Percentiles rank a stretch among this genome's conserved stretches.
Evolutionary conservation across 2,113 vertebrate species (phyloP).

Genomic region (Pygoscelis antarcticus): DNA sequence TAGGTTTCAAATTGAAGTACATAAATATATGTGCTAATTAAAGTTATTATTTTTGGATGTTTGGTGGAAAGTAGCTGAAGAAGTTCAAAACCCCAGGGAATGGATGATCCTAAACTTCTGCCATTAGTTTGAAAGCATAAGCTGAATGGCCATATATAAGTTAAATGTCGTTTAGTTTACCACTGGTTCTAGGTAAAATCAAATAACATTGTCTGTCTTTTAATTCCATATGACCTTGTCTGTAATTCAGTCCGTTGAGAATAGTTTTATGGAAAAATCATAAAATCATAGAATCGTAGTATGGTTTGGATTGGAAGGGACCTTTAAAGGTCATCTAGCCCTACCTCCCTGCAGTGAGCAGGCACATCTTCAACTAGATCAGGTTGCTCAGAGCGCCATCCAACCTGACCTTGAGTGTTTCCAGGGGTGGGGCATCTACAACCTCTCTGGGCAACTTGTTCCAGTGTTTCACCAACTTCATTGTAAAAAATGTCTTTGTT

Average conservation of each 20-base stretch:
- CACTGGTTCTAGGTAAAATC: background rate
- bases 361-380: background rate
- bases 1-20: background rate
- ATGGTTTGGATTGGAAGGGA: background rate
- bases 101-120: background rate
- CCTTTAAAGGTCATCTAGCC: background rate
- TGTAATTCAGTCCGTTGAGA: background rate
- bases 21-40: background rate
- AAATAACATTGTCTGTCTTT: background rate
- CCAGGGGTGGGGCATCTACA: background rate
- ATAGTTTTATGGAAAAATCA: background rate
- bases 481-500: background rate
- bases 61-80: background rate
- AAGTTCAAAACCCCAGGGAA: background rate
- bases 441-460: background rate
- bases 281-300: too few species aligned
- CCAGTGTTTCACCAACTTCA: background rate
- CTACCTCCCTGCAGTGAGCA: fast-evolving
- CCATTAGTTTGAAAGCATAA: background rate
- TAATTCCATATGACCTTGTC: background rate
- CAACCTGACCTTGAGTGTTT: background rate
- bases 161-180: background rate
- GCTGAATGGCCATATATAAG: background rate
- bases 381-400: background rate
- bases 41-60: fast-evolving